Evolutionary conservation across 2,888 invertebrate genomes (phyloP), one percentile per base, ranked within the genome.

Genomic region (Artemia sp.): DNA sequence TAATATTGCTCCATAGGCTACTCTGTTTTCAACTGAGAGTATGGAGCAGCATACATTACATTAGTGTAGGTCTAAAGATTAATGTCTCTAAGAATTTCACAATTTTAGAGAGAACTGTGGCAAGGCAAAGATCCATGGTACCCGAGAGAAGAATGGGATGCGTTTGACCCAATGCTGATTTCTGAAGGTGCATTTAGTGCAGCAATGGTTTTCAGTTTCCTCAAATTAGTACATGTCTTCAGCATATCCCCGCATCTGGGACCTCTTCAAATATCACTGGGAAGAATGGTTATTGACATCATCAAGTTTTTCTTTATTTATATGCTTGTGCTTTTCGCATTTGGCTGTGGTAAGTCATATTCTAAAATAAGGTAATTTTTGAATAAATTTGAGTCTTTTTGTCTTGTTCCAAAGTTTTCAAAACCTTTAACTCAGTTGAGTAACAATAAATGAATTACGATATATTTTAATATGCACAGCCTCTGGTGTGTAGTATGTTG

Each of bases 121-220:
- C 81, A 78, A 14, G 88, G 87, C 1, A 79, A 85, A 51, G 85
- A 90, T 79, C 89, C 90, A 0, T 90, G 89, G 85, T 89, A 72
- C 67, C 76, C 75, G 2, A 74, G 81, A 5, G 77, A 78, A 68
- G 75, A 80, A 51, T 83, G 83, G 83, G 78, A 81, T 73, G 78
- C 82, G 3, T 82, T 79, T 75, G 82, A 83, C 74, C 82, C 82
- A 0, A 82, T 81, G 73, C 77, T 83, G 19, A 79, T 83, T 52
- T 76, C 77, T 8, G 79, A 79, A 72, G 79, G 78, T 58, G 76
- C 82, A 69, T 83, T 83, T 75, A 82, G 82, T 7, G 81, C 81
- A 4, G 83, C 82, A 70, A 83, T 82, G 75, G 82, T 83, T 72
- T 82, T 78, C 71, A 75, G 79, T 73, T 80, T 80, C 50, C 77